A percentile compares a stretch with the other conserved stretches of the same genome.
Conservation (phyloP, 2,113 vertebrate species). For the Malurus cyaneus region DNA sequence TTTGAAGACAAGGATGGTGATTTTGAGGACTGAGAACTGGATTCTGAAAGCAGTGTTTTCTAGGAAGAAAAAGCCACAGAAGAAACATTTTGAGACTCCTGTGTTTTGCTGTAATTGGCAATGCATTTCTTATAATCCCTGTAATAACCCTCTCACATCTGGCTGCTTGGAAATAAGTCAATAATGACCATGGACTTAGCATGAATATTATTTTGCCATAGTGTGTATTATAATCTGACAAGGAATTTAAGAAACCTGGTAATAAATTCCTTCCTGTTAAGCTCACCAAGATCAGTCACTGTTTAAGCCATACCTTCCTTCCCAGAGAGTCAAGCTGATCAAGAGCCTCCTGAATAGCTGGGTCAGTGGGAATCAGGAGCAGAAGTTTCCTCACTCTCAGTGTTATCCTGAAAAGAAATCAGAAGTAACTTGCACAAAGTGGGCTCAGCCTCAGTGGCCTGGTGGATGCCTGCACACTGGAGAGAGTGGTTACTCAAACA, state of each 20-base stretch:
- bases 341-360: conserved; percentile 96
- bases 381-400: conserved; percentile 93
- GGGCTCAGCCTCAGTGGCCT: background rate
- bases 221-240: background rate
- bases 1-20: conserved; percentile 94
- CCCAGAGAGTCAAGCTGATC: conserved; percentile 85
- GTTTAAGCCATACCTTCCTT: conserved; percentile 75
- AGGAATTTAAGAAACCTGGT: background rate
- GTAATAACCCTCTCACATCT: background rate
- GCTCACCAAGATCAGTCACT: background rate
- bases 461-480: background rate
- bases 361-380: conserved; percentile 95
- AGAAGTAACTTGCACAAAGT: background rate
- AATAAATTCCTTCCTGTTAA: background rate
- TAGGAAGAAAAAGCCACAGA: conserved; percentile 49
- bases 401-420: conserved; percentile 85
- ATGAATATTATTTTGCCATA: background rate
- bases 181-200: background rate
- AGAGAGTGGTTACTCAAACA: background rate
- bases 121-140: background rate
- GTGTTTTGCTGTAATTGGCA: background rate
- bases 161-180: background rate
- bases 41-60: conserved; percentile 92
- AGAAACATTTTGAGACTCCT: background rate
- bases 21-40: conserved; percentile 89